Percentiles rank a stretch among this genome's conserved stretches.
Evolutionary conservation across 2,797 vertebrate genomes (phyloP).

Genomic region (Hafferia zeledoni): DNA sequence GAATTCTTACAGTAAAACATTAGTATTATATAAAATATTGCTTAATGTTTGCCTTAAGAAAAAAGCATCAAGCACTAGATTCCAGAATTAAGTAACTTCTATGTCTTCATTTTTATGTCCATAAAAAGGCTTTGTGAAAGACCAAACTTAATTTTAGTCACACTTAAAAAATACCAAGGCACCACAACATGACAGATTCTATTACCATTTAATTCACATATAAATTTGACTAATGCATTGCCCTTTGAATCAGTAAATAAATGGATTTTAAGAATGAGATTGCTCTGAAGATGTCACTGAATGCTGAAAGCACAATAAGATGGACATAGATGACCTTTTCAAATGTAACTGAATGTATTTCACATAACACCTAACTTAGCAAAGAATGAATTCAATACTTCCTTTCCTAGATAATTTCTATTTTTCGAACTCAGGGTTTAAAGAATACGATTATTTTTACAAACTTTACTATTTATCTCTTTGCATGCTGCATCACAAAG

Average conservation of each 20-base stretch:
- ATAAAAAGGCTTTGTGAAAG: not conserved
- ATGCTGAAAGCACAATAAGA: not conserved
- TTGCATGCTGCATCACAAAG: not conserved
- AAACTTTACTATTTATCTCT: not conserved
- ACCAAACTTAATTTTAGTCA: not conserved
- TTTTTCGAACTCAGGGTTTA: not conserved
- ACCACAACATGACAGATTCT: not conserved
- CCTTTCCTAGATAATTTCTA: not conserved
- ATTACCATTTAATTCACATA: not conserved
- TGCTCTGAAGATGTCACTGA: not conserved
- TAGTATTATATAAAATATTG: not conserved
- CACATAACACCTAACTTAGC: not conserved
- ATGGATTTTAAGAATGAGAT: conserved; percentile 8
- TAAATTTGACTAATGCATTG: not conserved
- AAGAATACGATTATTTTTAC: not conserved
- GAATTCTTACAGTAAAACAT: not conserved
- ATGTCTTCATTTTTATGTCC: not conserved
- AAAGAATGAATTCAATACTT: not conserved
- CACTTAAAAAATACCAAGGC: not conserved
- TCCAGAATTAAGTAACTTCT: not conserved
- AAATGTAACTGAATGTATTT: not conserved
- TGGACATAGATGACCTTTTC: not conserved
- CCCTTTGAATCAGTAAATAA: not conserved
- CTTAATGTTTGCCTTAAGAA: not conserved
- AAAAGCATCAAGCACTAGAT: not conserved